Evolutionary conservation across 2,888 invertebrate genomes (phyloP).

Genomic region (Apodemia hepburni): DNA sequence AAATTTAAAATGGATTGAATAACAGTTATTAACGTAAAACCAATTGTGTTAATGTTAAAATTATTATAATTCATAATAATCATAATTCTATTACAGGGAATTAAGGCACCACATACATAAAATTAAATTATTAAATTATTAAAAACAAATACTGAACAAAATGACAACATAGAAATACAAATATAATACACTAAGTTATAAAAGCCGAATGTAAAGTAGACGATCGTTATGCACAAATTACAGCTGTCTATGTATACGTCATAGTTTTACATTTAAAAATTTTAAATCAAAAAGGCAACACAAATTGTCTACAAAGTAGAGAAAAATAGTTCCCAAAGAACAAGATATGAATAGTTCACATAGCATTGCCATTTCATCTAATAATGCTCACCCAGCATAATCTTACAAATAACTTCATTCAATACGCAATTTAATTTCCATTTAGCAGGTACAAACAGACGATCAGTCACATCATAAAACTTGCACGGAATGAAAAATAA

Average conservation of each 20-base stretch:
- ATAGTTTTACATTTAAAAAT: background rate
- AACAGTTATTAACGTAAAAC: slow-evolving; percentile 4
- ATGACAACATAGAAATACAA: slow-evolving; percentile 32
- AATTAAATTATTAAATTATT: slow-evolving; percentile 51
- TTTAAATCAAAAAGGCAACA: background rate
- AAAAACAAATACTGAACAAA: slow-evolving; percentile 21
- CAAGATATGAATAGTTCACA: background rate
- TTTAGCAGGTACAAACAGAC: slow-evolving; percentile 58
- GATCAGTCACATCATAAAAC: slow-evolving; percentile 57
- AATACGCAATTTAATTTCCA: slow-evolving; percentile 44
- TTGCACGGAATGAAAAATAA: slow-evolving; percentile 75
- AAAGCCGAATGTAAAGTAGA: slow-evolving; percentile 17
- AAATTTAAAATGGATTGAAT: slow-evolving; percentile 21
- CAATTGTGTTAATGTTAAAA: slow-evolving; percentile 22
- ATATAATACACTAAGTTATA: slow-evolving; percentile 23
- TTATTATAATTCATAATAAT: slow-evolving; percentile 28
- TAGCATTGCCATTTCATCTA: background rate
- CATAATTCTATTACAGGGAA: slow-evolving; percentile 39
- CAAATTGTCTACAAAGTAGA: slow-evolving; percentile 3
- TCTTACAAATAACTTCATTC: slow-evolving; percentile 37
- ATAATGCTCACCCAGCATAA: slow-evolving; percentile 20
- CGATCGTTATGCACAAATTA: slow-evolving; percentile 9
- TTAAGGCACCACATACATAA: slow-evolving; percentile 73
- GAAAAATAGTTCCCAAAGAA: background rate
- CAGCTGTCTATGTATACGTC: background rate